Base-by-base conservation (phyloP, 2,888 invertebrate species). In the Dicycla oo region DNA sequence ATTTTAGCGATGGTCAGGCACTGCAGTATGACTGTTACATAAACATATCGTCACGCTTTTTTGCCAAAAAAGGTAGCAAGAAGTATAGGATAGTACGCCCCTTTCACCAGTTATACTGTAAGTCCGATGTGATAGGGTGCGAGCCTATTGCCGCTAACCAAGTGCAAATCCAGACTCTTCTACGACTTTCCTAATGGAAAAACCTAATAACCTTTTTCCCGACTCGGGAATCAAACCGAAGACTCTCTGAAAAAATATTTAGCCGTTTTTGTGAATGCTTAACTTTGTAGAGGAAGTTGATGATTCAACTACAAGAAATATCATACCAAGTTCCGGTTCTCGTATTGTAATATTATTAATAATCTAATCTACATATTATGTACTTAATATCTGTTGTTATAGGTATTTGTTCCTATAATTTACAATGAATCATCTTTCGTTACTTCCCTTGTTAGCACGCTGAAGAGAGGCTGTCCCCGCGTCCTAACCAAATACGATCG, bases 361-460 rank as follows among this genome's bases (percentile, higher is more conserved):
- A 20, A 69, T 69, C 67, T 69, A 11, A 69, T 69, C 45, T 66
- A 8, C 3, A 26, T 49, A n/a, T 10, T 26, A 26, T 58, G 10
- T 30, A 23, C 5, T 23, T 45, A 34, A 45, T 60, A 65, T n/a
- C 23, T 20, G n/a, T 30, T n/a, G 1, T 15, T 20, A 34, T 6
- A n/a, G n/a, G 11, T 60, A 68, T 10, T 49, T 38, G 26, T 68
- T 63, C 65, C 15, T 23, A 43, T 34, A 64, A 45, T 23, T 68
- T 53, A 30, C 13, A 30, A 53, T 63, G 68, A 69, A 53, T 68
- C 51, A 61, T 45, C 1, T 0, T 13, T 18, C 6, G 3, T 38
- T 26, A 34, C 34, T 56, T 20, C 7, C 56, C 51, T 0, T 54
- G 5, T 30, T 10, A 18, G 26, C 26, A 20, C 2, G 2, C 34